Evolutionary conservation across 2,797 vertebrate species (phyloP), one percentile per base, ranked within the genome.

Genomic region (Cossypha caffra): DNA sequence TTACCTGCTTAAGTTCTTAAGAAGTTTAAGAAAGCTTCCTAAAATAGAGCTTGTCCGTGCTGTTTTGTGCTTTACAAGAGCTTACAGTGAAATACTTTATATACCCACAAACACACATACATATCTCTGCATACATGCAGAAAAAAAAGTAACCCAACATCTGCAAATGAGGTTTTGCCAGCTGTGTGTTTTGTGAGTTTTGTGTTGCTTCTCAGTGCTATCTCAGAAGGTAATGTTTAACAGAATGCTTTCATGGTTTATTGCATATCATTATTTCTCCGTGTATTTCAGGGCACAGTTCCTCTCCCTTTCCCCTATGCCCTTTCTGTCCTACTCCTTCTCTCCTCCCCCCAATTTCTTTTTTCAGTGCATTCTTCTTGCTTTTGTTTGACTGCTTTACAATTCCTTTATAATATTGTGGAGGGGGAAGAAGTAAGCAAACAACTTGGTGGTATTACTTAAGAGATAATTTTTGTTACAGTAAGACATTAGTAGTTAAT

Each of bases 151-250:
- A 62, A 31, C 16, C 9, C 29, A 59, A 4, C 48, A 77, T 74
- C 28, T 66, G 48, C 68, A 93, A 43, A 42, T 59, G 21, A 84
- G 12, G 42, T 83, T 87, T 75, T 58, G 18, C 17, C 28, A 61
- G 33, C 33, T n/a, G 5, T 33, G 33, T 71, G 26, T 83, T 88
- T 72, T n/a, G 13, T 63, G 35, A 55, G 29, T 81, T 90, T 85
- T 83, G 42, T 84, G 47, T 80, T 57, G 50, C 51, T 75, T 88
- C 29, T 72, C 16, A 26, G 57, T 50, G 18, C 63, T 57, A 26
- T 77, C 48, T 88, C 24, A 3, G 48, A 78, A 93, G 94, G 92
- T 96, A 87, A 96, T 82, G 47, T 96, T 93, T 97, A 97, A 97
- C 79, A 82, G 92, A 79, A 55, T 50, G 62, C 52, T 93, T 95